These are phyloP conservation scores for Ondatra zibethicus DNA, from an alignment of 2,113 vertebrate genomes.

Conservation along the genomic window DNA sequence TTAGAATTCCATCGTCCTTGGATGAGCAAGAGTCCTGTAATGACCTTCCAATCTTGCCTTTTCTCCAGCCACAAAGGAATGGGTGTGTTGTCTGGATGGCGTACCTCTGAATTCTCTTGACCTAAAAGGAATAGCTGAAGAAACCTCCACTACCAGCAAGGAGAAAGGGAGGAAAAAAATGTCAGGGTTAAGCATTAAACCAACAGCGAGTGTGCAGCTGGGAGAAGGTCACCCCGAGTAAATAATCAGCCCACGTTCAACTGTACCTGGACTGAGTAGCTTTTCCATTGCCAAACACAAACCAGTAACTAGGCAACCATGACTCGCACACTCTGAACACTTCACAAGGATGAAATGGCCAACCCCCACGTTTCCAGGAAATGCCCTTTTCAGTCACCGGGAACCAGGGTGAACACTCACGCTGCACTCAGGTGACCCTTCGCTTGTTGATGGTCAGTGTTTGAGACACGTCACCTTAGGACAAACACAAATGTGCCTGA, in stretches of 20 bases:
- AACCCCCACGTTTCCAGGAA: slow-evolving; percentile 67
- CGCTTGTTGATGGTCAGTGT: background rate
- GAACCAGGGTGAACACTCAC: background rate
- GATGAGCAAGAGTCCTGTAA: background rate
- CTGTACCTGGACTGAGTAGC: slow-evolving; percentile 32
- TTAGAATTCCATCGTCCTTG: background rate
- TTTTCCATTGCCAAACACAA: slow-evolving; percentile 27
- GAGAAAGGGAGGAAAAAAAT: background rate
- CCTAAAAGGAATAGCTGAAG: background rate
- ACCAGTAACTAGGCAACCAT: slow-evolving; percentile 63
- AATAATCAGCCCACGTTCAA: background rate
- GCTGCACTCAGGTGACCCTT: background rate
- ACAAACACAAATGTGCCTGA: background rate
- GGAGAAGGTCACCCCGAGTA: background rate
- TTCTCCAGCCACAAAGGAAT: background rate
- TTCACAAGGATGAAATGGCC: slow-evolving; percentile 46
- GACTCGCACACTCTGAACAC: slow-evolving; percentile 20
- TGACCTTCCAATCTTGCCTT: background rate
- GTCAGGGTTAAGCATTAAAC: slow-evolving; percentile 13
- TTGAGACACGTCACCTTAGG: background rate
- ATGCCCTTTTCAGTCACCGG: slow-evolving; percentile 9
- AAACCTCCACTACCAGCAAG: background rate
- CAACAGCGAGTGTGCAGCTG: background rate
- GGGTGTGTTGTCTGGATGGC: background rate
- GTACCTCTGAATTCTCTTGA: background rate